Evolutionary conservation across 2,888 invertebrate species (phyloP).

Genomic region (Hesperia comma): DNA sequence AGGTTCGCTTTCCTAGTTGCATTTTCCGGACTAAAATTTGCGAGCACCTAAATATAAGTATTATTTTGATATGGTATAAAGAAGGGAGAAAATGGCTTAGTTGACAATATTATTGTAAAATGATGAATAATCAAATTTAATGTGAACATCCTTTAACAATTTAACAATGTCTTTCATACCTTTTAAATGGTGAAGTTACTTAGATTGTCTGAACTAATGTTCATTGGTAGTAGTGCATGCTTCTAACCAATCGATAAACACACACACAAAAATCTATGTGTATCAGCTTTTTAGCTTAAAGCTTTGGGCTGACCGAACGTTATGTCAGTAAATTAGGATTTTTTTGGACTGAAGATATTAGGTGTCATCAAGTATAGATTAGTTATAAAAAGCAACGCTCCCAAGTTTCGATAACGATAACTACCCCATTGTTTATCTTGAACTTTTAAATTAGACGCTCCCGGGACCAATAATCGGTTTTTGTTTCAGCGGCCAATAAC

Average conservation of each 20-base stretch:
- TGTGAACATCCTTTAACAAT: too few species aligned
- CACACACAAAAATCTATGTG: too few species aligned
- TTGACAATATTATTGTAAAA: not conserved
- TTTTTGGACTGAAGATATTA: too few species aligned
- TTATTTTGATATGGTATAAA: slow-evolving; percentile 8
- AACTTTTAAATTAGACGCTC: slow-evolving; percentile 24
- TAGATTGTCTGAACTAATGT: too few species aligned
- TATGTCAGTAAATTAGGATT: too few species aligned
- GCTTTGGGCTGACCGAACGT: too few species aligned
- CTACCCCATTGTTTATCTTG: slow-evolving; percentile 12
- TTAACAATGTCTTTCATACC: too few species aligned
- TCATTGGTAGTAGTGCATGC: too few species aligned
- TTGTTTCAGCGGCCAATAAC: slow-evolving; percentile 27
- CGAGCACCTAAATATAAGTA: not conserved
- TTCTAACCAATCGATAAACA: too few species aligned
- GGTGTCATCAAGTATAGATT: not conserved
- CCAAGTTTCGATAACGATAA: not conserved
- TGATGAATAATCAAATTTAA: too few species aligned
- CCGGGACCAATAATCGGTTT: slow-evolving; percentile 24
- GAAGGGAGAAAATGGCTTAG: not conserved
- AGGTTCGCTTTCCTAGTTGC: slow-evolving; percentile 5
- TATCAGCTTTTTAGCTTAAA: too few species aligned
- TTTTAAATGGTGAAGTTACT: too few species aligned
- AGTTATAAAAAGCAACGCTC: not conserved
- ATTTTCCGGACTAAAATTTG: slow-evolving; percentile 1